Conservation (phyloP, 2,888 invertebrate genomes). For the Eustalomyia histrio region DNA sequence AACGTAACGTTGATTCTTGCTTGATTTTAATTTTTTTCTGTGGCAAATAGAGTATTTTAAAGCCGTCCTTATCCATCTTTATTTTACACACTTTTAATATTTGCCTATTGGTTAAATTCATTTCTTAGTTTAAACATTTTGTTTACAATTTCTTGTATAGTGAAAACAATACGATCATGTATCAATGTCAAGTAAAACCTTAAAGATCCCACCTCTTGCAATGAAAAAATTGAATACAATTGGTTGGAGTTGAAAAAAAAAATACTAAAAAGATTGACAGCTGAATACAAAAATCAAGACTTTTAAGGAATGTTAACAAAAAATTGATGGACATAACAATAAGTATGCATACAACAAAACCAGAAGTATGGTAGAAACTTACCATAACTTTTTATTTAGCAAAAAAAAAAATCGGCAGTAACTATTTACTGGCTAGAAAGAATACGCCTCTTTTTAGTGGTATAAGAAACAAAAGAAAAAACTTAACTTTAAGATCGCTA, state of each 20-base stretch:
- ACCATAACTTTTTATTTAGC: neutral
- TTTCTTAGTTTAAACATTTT: neutral
- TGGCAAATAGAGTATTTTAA: neutral
- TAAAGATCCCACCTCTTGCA: conserved; percentile 60
- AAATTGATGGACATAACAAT: conserved; percentile 58
- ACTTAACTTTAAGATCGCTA: neutral
- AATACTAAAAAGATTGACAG: conserved; percentile 58
- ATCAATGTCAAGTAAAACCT: conserved; percentile 51
- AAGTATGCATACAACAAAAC: conserved; percentile 12
- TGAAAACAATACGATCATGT: conserved; percentile 58
- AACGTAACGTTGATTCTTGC: too few relatives aligned
- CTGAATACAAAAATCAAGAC: conserved; percentile 61
- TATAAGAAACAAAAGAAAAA: neutral
- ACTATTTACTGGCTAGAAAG: neutral
- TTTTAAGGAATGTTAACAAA: conserved; percentile 49
- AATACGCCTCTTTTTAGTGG: conserved; percentile 42
- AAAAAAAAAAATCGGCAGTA: too few relatives aligned
- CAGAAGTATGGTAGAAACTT: conserved; percentile 17
- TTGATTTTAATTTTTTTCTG: too few relatives aligned
- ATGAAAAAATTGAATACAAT: conserved; percentile 47
- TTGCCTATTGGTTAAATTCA: conserved; percentile 43
- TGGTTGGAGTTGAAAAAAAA: conserved; percentile 39
- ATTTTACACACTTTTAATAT: neutral
- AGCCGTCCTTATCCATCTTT: neutral
- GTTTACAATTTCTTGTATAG: conserved; percentile 5